Percentiles rank a stretch among this genome's conserved stretches.
These are phyloP conservation scores for Onthophagus sagittarius DNA, from an alignment of 2,888 invertebrate genomes.

Conservation along the genomic window DNA sequence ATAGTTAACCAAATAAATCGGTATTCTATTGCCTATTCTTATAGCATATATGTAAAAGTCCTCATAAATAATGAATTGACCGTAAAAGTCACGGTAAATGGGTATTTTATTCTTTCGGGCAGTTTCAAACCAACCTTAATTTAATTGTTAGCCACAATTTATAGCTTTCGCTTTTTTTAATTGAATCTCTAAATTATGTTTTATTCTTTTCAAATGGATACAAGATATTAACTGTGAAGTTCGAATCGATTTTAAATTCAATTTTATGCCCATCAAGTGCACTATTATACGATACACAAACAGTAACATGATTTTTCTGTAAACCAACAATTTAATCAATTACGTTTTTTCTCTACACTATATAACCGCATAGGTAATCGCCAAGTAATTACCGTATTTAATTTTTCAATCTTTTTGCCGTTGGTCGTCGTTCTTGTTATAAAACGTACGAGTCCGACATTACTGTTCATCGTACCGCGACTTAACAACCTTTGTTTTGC, in stretches of 20 bases:
- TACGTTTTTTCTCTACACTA: background rate
- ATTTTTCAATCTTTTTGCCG: background rate
- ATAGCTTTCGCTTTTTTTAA: too few species aligned
- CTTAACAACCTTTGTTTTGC: background rate
- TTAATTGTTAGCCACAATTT: background rate
- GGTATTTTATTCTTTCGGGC: too few species aligned
- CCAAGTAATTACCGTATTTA: background rate
- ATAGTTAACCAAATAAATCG: slow-evolving; percentile 7
- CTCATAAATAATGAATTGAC: background rate
- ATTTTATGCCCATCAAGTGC: background rate
- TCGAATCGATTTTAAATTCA: background rate
- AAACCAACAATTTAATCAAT: background rate
- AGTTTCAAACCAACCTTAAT: background rate
- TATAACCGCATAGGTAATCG: background rate
- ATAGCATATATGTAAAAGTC: background rate
- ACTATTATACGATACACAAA: background rate
- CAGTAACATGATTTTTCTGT: background rate
- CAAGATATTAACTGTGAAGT: too few species aligned
- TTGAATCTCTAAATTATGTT: too few species aligned
- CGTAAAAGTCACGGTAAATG: background rate
- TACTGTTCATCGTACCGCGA: background rate
- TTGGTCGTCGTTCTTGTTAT: background rate
- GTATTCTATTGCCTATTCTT: slow-evolving; percentile 8
- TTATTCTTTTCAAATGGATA: too few species aligned
- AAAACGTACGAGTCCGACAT: background rate